Conservation (phyloP, 2,113 vertebrate genomes). For the Muscicapa adusta region DNA sequence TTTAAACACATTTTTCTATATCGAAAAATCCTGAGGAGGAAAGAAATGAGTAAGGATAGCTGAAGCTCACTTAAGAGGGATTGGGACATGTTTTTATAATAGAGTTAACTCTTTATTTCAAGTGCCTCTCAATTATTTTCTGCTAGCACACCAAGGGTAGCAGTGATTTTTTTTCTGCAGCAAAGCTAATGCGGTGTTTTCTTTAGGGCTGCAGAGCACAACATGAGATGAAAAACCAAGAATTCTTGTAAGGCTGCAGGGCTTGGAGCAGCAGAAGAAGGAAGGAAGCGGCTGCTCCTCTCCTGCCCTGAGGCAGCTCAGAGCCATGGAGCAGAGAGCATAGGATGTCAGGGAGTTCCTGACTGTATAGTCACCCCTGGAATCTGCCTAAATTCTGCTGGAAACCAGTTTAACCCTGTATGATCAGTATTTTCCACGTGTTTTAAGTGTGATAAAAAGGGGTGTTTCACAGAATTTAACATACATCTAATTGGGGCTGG, state of each 20-base stretch:
- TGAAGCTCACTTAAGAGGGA: not conserved
- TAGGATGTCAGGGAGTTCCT: not conserved
- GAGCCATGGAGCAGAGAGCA: not conserved
- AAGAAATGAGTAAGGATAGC: not conserved
- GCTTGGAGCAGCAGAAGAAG: not conserved
- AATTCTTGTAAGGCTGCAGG: not conserved
- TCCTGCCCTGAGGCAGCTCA: not conserved
- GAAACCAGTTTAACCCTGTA: not conserved
- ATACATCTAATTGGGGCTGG: not conserved
- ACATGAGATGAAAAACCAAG: not conserved
- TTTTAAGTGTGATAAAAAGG: not conserved
- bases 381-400: not conserved
- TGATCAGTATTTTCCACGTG: not conserved
- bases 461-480: not conserved
- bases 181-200: not conserved
- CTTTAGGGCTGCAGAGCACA: not conserved
- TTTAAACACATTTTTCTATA: not conserved
- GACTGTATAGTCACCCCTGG: not conserved
- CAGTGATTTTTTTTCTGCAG: not conserved
- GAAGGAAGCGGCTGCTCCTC: not conserved
- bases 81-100: not conserved
- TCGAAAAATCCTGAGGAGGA: not conserved
- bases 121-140: not conserved
- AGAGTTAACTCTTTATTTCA: conserved; percentile 37
- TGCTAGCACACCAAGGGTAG: not conserved